These are phyloP conservation scores for Alouatta palliata DNA, from an alignment of 2,113 vertebrate genomes.

Conservation along the genomic window DNA sequence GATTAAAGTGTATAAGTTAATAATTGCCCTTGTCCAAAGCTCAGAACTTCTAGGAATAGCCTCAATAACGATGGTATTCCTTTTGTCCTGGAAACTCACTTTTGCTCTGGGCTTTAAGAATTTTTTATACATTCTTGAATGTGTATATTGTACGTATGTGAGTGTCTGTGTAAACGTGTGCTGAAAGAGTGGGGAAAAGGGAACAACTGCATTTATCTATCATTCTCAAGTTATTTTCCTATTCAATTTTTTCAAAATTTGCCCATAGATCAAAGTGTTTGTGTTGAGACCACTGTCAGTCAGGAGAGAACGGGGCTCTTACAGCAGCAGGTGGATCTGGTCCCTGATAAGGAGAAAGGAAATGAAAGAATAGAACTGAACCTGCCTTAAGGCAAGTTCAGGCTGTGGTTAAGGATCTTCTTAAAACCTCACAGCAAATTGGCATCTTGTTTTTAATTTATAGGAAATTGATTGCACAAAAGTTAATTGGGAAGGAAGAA, in stretches of 20 bases:
- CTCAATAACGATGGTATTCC: background rate
- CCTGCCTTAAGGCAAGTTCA: background rate
- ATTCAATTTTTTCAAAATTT: background rate
- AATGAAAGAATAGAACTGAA: background rate
- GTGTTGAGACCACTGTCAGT: background rate
- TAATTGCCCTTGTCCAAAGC: background rate
- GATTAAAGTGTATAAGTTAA: background rate
- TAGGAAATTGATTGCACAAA: conserved; percentile 13
- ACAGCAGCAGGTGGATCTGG: background rate
- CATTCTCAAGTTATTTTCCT: background rate
- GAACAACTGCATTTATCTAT: background rate
- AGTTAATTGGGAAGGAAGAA: conserved; percentile 26
- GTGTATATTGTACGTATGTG: background rate
- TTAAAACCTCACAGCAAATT: conserved; percentile 14
- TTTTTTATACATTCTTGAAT: background rate
- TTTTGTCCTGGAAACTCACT: background rate
- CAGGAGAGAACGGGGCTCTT: background rate
- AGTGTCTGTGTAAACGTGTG: background rate
- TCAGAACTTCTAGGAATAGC: background rate
- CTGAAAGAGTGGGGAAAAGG: background rate
- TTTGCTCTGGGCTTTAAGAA: background rate
- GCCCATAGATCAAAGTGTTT: background rate
- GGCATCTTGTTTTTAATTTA: conserved; percentile 43
- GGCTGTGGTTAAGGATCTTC: background rate
- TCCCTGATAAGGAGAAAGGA: background rate